phyloP scores from a whole-genome alignment of 2,797 vertebrate species.

The Sarcophilus harrisii region DNA sequence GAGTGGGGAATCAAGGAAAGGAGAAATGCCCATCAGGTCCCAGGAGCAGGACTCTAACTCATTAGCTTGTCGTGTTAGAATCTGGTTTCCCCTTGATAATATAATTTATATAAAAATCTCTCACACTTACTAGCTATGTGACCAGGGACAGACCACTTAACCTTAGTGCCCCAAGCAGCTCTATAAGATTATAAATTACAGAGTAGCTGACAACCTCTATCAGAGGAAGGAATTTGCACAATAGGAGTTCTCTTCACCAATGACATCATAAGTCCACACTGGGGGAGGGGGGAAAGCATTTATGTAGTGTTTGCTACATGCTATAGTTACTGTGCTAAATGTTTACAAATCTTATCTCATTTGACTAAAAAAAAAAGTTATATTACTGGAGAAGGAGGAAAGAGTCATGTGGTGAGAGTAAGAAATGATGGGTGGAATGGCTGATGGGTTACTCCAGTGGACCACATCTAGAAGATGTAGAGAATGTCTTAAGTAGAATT shows the following conservation, averaged over 20 bases:
- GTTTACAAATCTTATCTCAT: neutral
- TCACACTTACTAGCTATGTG: neutral
- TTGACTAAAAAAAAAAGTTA: neutral
- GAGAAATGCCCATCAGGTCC: neutral
- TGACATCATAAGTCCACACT: neutral
- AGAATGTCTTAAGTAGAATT: neutral
- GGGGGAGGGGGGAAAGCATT: neutral
- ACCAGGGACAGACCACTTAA: neutral
- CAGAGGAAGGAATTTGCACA: neutral
- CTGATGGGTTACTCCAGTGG: neutral
- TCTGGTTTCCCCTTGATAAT: neutral
- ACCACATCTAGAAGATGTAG: neutral
- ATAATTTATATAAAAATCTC: neutral
- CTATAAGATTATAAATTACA: neutral
- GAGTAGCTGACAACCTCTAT: neutral
- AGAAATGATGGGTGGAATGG: neutral
- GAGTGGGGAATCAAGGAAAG: neutral
- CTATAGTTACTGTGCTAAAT: neutral
- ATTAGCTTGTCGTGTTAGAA: neutral
- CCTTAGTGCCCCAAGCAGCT: neutral
- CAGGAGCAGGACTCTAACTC: neutral
- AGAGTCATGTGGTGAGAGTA: neutral
- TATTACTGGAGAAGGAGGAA: neutral
- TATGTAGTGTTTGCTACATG: neutral
- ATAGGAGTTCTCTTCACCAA: neutral